Conservation (phyloP, 2,113 vertebrate genomes). For the Apodemus sylvaticus region DNA sequence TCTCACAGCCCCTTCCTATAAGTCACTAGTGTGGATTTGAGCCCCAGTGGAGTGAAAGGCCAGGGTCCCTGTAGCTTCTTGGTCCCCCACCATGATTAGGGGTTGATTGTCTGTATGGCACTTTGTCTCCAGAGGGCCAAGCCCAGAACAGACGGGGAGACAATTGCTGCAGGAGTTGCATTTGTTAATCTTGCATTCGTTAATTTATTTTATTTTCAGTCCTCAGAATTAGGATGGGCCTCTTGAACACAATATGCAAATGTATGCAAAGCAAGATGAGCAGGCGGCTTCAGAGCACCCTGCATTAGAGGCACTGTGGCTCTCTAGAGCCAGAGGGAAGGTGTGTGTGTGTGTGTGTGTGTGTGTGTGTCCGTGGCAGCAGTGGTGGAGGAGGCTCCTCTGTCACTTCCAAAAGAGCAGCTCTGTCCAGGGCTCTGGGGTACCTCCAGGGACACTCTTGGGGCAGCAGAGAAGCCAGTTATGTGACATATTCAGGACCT, state of each 20-base stretch:
- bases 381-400: background rate
- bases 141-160: constrained; percentile 60
- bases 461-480: background rate
- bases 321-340: background rate
- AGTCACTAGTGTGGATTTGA: background rate
- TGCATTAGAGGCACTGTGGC: constrained; percentile 56
- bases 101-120: constrained; percentile 50
- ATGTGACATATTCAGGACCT: background rate
- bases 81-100: constrained; percentile 9
- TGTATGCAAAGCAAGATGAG: constrained; percentile 79
- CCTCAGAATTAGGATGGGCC: constrained; percentile 74
- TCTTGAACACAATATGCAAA: constrained; percentile 81
- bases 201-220: constrained; percentile 81
- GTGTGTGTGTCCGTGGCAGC: background rate
- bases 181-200: constrained; percentile 69
- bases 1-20: background rate
- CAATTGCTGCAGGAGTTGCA: constrained; percentile 63
- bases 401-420: background rate
- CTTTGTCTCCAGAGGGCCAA: constrained; percentile 64
- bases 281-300: constrained; percentile 64
- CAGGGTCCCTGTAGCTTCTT: background rate
- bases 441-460: background rate
- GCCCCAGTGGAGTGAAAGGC: background rate
- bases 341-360: too few species aligned
- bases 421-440: background rate